Conservation (phyloP, 2,797 vertebrate genomes). For the Myripristis jacobus region DNA sequence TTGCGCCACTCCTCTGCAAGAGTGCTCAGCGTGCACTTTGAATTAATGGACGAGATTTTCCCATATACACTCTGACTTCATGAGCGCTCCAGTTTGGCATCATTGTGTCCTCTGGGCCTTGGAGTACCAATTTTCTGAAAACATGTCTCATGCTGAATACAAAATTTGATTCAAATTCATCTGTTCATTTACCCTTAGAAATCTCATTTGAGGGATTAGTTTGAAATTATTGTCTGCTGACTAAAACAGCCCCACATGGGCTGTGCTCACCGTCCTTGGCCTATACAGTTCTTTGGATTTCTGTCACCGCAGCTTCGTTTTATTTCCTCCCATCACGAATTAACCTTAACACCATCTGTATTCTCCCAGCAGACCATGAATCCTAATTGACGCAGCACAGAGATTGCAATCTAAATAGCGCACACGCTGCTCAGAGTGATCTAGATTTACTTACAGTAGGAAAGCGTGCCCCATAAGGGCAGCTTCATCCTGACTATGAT, state of each 20-base stretch:
- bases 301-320: background rate
- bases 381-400: constrained; percentile 4
- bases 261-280: background rate
- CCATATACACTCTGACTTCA: constrained; percentile 63
- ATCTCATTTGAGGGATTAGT: constrained; percentile 17
- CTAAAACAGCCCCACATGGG: background rate
- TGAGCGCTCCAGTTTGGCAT: constrained; percentile 54
- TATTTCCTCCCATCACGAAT: background rate
- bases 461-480: constrained; percentile 18
- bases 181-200: constrained; percentile 16
- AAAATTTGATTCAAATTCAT: constrained; percentile 34
- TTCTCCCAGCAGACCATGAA: constrained; percentile 22
- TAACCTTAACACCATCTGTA: constrained; percentile 4
- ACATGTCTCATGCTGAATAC: constrained; percentile 21
- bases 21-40: constrained; percentile 70
- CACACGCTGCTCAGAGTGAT: constrained; percentile 8
- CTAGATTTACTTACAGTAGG: constrained; percentile 9
- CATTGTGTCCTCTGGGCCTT: constrained; percentile 10
- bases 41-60: constrained; percentile 72
- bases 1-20: constrained; percentile 64
- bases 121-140: constrained; percentile 23
- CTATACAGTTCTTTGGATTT: background rate
- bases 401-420: constrained; percentile 29
- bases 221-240: constrained; percentile 7
- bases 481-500: constrained; percentile 17